These are phyloP conservation scores for Pseudopodoces humilis DNA, from an alignment of 2,113 vertebrate genomes.

Conservation along the genomic window DNA sequence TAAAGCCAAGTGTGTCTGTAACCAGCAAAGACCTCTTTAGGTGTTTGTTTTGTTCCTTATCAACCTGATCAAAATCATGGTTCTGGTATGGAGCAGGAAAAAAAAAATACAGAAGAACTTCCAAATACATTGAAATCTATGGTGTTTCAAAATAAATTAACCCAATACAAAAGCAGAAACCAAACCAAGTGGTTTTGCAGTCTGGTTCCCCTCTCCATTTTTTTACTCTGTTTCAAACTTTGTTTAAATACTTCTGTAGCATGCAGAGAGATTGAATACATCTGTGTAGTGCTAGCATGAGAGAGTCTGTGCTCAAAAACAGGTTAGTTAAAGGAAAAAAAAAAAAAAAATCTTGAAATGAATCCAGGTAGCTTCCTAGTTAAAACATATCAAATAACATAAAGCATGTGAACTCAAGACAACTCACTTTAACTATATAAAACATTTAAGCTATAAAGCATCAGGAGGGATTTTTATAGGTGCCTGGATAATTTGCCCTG, in stretches of 20 bases:
- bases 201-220: neutral
- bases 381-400: slow-evolving; percentile 15
- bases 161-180: neutral
- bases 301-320: neutral
- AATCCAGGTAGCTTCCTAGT: slow-evolving; percentile 5
- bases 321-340: neutral
- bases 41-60: neutral
- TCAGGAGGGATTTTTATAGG: neutral
- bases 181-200: neutral
- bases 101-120: neutral
- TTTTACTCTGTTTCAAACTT: neutral
- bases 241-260: slow-evolving; percentile 21
- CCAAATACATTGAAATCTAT: neutral
- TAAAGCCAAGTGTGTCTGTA: neutral
- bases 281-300: neutral
- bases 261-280: slow-evolving; percentile 25
- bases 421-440: neutral
- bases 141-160: neutral
- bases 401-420: neutral
- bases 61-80: neutral
- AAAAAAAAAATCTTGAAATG: neutral
- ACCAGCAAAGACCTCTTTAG: neutral
- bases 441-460: neutral
- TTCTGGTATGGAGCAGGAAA: neutral
- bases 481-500: slow-evolving; percentile 4